Conservation (phyloP, 2,888 invertebrate species). For the Drosophila pegasa region DNA sequence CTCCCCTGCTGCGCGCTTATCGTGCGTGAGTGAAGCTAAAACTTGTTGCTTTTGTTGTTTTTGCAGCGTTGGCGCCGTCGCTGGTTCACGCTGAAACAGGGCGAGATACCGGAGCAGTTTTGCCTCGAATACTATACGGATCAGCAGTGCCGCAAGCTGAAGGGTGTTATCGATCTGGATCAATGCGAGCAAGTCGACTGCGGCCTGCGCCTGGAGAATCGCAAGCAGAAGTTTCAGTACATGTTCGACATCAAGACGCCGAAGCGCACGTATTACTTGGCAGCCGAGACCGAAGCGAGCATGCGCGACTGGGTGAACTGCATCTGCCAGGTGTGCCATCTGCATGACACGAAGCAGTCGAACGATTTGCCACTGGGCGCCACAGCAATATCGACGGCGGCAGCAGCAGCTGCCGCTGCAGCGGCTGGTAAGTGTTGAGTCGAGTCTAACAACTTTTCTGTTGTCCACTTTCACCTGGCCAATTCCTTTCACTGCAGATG, state of each 20-base stretch:
- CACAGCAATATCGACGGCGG: constrained; percentile 48
- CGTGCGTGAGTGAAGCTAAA: constrained; percentile 31
- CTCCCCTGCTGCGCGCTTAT: constrained; percentile 28
- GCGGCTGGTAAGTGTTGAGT: constrained; percentile 44
- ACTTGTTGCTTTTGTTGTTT: constrained; percentile 28
- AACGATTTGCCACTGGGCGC: constrained; percentile 75
- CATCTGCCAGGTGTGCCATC: constrained; percentile 95
- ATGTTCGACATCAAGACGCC: constrained; percentile 96
- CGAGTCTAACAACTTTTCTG: constrained; percentile 23
- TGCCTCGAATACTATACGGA: constrained; percentile 97
- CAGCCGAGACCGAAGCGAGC: constrained; percentile 95
- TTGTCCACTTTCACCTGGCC: constrained; percentile 37
- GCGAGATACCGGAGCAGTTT: constrained; percentile 97
- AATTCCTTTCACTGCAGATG: constrained; percentile 54
- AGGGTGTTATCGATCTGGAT: constrained; percentile 96
- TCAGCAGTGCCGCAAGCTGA: constrained; percentile 92
- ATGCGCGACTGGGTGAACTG: constrained; percentile 98
- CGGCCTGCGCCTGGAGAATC: constrained; percentile 92
- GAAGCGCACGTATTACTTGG: constrained; percentile 95
- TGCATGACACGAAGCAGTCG: constrained; percentile 87
- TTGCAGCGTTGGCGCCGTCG: constrained; percentile 96
- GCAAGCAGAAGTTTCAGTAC: constrained; percentile 91
- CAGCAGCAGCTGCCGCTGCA: constrained; percentile 18
- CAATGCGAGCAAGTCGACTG: constrained; percentile 98
- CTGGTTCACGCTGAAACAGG: constrained; percentile 96